A percentile compares a stretch with the other conserved stretches of the same genome.
Evolutionary conservation across 2,797 vertebrate species (phyloP).

Genomic region (Lagorchestes hirsutus): DNA sequence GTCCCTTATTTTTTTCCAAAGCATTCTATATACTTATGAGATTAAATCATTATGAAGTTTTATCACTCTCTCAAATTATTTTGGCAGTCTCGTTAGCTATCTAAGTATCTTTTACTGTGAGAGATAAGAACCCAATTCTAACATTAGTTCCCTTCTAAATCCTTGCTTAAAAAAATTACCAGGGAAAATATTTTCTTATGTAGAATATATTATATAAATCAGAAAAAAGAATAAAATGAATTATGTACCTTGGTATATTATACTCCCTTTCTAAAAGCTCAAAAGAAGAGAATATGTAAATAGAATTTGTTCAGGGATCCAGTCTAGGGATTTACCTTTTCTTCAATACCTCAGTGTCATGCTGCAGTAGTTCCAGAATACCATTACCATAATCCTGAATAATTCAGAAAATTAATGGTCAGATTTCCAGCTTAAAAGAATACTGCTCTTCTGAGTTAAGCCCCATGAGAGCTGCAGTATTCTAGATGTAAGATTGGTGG

Average conservation of each 20-base stretch:
- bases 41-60: conserved; percentile 70
- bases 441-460: conserved; percentile 68
- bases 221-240: conserved; percentile 31
- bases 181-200: conserved; percentile 32
- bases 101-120: conserved; percentile 79
- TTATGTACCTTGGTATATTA: conserved; percentile 1
- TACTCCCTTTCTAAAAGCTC: conserved; percentile 48
- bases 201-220: neutral
- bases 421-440: conserved; percentile 70
- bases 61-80: conserved; percentile 73
- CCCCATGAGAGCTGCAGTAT: conserved; percentile 65
- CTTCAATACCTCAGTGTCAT: conserved; percentile 23
- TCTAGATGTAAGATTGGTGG: conserved; percentile 76
- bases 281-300: neutral
- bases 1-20: conserved; percentile 70
- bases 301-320: conserved; percentile 27
- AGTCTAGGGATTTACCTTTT: conserved; percentile 35
- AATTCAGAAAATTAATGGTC: conserved; percentile 79
- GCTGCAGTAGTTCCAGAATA: conserved; percentile 57
- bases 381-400: conserved; percentile 77
- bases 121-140: conserved; percentile 73
- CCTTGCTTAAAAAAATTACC: conserved; percentile 53
- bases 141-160: conserved; percentile 73
- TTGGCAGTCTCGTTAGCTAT: conserved; percentile 73
- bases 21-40: conserved; percentile 70